Evolutionary conservation across 2,888 invertebrate genomes (phyloP).

Genomic region (Fragum whitleyi): DNA sequence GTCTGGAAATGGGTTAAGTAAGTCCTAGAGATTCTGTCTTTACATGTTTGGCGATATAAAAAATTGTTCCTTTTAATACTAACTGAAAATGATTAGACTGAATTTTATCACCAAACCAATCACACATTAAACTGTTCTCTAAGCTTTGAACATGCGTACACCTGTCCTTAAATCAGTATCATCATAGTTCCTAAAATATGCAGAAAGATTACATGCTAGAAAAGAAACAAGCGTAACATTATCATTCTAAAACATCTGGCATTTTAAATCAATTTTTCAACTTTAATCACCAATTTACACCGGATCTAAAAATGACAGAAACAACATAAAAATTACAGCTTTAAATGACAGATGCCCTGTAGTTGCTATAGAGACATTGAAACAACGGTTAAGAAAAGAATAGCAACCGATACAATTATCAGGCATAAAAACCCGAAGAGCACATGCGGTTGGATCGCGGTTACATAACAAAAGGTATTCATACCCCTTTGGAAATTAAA

Average conservation of each 20-base stretch:
- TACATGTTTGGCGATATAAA: no score
- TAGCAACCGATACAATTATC: neutral
- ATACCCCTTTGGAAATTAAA: constrained; percentile 5
- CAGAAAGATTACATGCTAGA: no score
- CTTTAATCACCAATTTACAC: constrained; percentile 4
- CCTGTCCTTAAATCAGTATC: no score
- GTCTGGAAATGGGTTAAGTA: no score
- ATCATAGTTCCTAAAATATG: no score
- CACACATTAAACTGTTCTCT: no score
- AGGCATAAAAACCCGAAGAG: neutral
- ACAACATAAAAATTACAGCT: constrained; percentile 16
- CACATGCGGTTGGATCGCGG: neutral
- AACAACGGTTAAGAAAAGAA: constrained; percentile 21
- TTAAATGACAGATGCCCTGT: constrained; percentile 3
- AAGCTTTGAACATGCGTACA: no score
- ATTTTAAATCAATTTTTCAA: constrained; percentile 24
- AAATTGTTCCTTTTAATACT: no score
- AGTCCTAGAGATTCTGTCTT: no score
- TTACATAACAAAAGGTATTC: constrained; percentile 26
- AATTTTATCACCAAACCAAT: no score
- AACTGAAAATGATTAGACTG: no score
- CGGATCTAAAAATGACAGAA: constrained; percentile 2
- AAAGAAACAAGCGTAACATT: no score
- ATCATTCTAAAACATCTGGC: constrained; percentile 18
- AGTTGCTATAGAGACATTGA: neutral